Base-by-base conservation (phyloP, 2,888 invertebrate species). In the Eilema griseolum region DNA sequence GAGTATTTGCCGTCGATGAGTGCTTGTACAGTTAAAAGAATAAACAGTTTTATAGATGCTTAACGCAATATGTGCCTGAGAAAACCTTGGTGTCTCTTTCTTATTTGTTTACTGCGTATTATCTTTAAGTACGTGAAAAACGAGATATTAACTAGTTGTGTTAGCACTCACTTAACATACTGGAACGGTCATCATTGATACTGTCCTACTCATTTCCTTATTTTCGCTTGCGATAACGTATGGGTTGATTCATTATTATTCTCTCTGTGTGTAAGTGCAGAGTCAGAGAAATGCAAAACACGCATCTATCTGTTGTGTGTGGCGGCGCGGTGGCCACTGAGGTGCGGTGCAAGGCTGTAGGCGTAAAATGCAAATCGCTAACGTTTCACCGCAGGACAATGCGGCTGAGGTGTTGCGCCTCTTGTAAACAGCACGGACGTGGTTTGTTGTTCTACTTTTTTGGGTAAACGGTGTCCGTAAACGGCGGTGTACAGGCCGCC, bases 371-470 rank as follows among this genome's bases (percentile, higher is more conserved):
- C 90, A 94, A 95, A 94, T 93, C 81, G 85, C 80, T 70, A 77
- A 81, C 90, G 92, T 94, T 94, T 94, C 93, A 91, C 93, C 88
- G 85, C 88, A 89, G 88, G 89, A 94, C 94, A 95, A 95, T 94
- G 93, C 91, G 85, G 88, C 79, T 85, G 87, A 85, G 89, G 94
- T 95, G 95, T 95, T 89, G 91, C 86, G 86, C 88, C 87, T 90
- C 93, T 89, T 95, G 95, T 95, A 93, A 95, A 95, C 95, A 94
- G 86, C 88, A 82, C 86, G 83, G 90, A 88, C 90, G 89, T 88
- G 90, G 92, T 90, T 92, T 89, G 93, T 90, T 91, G 94, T 92
- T 93, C 92, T 93, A 94, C 95, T 95, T 95, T 95, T 95, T 95
- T 95, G 94, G 95, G 89, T 93, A 92, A 94, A 92, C 90, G 90